Base-by-base conservation (phyloP, 2,888 invertebrate species). In the Bhutanitis thaidina region DNA sequence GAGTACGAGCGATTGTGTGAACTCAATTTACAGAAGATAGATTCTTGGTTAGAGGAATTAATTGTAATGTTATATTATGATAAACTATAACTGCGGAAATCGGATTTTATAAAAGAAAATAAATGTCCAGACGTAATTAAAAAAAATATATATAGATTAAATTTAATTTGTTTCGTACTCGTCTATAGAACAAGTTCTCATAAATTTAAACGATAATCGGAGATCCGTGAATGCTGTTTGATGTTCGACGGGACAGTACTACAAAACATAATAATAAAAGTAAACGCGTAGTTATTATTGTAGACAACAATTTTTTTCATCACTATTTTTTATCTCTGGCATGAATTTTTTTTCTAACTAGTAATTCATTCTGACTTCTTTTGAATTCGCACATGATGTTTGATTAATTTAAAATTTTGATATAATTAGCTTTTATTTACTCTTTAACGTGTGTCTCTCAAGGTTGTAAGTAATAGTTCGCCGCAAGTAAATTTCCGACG, bases 371-470 rank as follows among this genome's bases (percentile, higher is more conserved):
- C 20, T 5, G 20, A 8, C 27, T 27, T 3, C 27, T 27, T 7
- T 8, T 7, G 8, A 27, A 27, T 27, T 27, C 27, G 27, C 20
- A n/a, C n/a, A n/a, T n/a, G n/a, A n/a, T n/a, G n/a, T n/a, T n/a
- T n/a, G 20, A 3, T 20, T 20, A 20, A 20, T 20, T 20, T 2
- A 20, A 20, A 5, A 27, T 37, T 45, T 27, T 15, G 15, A n/a
- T 27, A 45, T 15, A 45, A 45, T 14, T 36, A 46, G 20, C 20
- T 20, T 20, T 20, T 55, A 43, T 58, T 56, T 58, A 38, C 56
- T 27, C 7, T 43, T 54, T 45, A 38, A 58, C 55, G 59, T 55
- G 53, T 64, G 64, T 53, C 59, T 20, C 48, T 49, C 61, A 66
- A 66, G 65, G 66, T 51, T 27, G 5, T 4, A 7, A 8, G 7